phyloP scores from a whole-genome alignment of 1,140 invertebrate genomes.

The Microplitis mediator region DNA sequence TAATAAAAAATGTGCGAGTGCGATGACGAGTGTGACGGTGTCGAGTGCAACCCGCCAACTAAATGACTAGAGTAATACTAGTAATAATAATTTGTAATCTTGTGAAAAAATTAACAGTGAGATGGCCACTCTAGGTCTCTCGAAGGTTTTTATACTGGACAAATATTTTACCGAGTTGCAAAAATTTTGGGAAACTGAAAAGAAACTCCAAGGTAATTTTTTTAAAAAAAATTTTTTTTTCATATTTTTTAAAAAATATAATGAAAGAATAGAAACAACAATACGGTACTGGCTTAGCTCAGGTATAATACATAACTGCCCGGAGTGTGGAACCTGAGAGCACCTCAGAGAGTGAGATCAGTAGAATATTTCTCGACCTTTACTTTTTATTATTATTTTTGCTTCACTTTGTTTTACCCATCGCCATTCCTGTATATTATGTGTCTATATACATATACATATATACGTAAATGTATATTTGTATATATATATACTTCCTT shows the following conservation, averaged over 20 bases:
- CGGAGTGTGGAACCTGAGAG: constrained; percentile 11
- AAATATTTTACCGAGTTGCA: constrained; percentile 95
- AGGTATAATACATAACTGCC: constrained; percentile 9
- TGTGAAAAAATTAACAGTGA: constrained; percentile 44
- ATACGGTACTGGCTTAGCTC: neutral
- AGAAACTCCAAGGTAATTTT: constrained; percentile 86
- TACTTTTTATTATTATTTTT: constrained; percentile 21
- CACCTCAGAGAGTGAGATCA: neutral
- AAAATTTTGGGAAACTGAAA: constrained; percentile 96
- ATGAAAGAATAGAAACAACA: neutral
- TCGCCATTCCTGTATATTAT: neutral
- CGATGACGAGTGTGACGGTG: constrained; percentile 43
- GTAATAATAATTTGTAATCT: constrained; percentile 39
- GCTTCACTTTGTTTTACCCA: neutral
- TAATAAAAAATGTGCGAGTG: constrained; percentile 54
- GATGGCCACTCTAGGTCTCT: constrained; percentile 90
- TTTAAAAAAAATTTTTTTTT: neutral
- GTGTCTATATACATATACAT: too few species aligned
- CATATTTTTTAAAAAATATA: neutral
- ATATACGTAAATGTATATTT: too few species aligned
- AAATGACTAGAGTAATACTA: neutral
- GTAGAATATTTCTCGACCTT: constrained; percentile 13
- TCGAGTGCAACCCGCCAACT: neutral
- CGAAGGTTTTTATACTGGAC: constrained; percentile 96
- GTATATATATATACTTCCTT: too few species aligned